A percentile compares a stretch with the other conserved stretches of the same genome.
Conservation (phyloP, 2,888 invertebrate species). For the Hydrotaea cyrtoneurina region DNA sequence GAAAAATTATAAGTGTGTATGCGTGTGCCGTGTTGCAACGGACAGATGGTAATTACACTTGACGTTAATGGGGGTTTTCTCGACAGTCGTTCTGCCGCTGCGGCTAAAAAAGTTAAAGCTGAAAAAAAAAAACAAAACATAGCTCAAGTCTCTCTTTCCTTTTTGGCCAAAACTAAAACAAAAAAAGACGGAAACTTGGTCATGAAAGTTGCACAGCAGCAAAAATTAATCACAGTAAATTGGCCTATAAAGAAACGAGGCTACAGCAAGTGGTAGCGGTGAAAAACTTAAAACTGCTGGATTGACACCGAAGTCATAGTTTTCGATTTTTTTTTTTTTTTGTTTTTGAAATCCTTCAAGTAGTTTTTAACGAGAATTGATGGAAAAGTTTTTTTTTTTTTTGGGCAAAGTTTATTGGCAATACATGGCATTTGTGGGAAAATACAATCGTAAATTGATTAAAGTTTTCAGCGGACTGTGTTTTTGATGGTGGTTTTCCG, state of each 20-base stretch:
- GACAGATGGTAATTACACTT: constrained; percentile 70
- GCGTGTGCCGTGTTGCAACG: constrained; percentile 49
- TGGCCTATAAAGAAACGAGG: constrained; percentile 36
- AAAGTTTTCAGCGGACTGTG: constrained; percentile 17
- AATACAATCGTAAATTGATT: constrained; percentile 4
- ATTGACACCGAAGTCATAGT: neutral
- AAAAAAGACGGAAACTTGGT: constrained; percentile 35
- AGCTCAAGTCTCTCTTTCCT: constrained; percentile 3
- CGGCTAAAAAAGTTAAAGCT: constrained; percentile 23
- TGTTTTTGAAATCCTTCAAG: constrained; percentile 28
- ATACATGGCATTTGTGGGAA: neutral
- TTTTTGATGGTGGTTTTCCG: neutral
- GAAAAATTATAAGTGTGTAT: constrained; percentile 67
- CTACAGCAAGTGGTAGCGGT: constrained; percentile 2
- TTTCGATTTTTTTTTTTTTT: constrained; percentile 35
- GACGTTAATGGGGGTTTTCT: constrained; percentile 61
- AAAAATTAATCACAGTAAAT: constrained; percentile 41
- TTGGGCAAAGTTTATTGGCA: constrained; percentile 1
- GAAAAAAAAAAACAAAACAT: constrained; percentile 28
- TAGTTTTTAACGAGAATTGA: constrained; percentile 28
- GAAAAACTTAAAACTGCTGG: neutral
- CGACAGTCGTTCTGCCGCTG: neutral
- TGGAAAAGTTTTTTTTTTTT: constrained; percentile 18
- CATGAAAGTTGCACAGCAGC: constrained; percentile 40
- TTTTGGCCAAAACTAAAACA: neutral